Percentiles rank a stretch among this genome's conserved stretches.
phyloP scores from a whole-genome alignment of 1,140 invertebrate species.

The Ostrea denselamellosa region DNA sequence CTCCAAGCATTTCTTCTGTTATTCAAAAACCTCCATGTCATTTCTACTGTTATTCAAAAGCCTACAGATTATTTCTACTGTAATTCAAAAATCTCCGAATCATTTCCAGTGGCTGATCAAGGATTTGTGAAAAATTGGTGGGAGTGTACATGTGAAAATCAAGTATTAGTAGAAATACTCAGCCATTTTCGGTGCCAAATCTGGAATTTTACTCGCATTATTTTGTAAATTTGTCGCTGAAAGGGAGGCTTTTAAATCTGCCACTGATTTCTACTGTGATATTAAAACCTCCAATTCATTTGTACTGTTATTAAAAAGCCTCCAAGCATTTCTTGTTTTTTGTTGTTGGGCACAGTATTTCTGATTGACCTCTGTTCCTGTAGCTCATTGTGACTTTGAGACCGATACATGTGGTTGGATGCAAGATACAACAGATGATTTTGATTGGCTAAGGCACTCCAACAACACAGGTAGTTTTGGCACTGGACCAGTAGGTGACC shows the following conservation, averaged over 20 bases:
- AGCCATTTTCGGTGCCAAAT: too few relatives aligned
- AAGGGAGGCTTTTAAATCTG: too few relatives aligned
- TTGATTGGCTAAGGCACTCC: conserved; percentile 73
- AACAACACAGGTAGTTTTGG: conserved; percentile 58
- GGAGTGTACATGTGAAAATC: too few relatives aligned
- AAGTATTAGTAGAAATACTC: too few relatives aligned
- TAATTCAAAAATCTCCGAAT: neutral
- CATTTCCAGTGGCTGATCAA: too few relatives aligned
- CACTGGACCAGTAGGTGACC: conserved; percentile 68
- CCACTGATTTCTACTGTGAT: too few relatives aligned
- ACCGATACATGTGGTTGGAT: conserved; percentile 72
- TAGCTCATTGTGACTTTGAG: conserved; percentile 74
- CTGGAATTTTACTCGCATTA: too few relatives aligned
- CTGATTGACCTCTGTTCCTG: conserved; percentile 4
- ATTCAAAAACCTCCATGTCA: too few relatives aligned
- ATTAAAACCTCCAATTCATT: too few relatives aligned
- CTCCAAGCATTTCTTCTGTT: neutral
- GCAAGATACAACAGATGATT: conserved; percentile 72
- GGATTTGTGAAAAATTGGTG: too few relatives aligned
- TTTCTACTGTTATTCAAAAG: neutral
- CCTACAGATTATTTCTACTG: neutral
- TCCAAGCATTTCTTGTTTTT: neutral
- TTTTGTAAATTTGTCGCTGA: too few relatives aligned
- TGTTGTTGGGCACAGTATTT: neutral
- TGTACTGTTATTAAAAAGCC: neutral